Evolutionary conservation across 2,888 invertebrate species (phyloP).

Genomic region (Pollenia labialis): DNA sequence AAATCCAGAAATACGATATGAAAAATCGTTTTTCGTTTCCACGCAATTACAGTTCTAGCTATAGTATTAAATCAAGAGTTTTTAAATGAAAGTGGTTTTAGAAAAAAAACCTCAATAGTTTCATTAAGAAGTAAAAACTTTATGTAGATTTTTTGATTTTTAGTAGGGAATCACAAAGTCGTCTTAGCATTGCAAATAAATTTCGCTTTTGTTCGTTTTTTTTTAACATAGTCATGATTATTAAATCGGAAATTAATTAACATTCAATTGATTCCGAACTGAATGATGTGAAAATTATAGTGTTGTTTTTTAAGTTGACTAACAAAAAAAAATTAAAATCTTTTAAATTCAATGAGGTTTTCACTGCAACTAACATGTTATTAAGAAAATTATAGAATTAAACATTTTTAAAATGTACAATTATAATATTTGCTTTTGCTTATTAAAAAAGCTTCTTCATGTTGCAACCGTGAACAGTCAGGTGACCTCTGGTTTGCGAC

Average conservation of each 20-base stretch:
- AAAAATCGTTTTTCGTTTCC: too few relatives aligned
- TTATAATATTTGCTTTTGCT: not conserved
- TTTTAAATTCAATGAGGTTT: slow-evolving; percentile 47
- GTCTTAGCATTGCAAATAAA: not conserved
- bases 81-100: too few relatives aligned
- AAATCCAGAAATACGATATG: too few relatives aligned
- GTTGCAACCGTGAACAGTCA: not conserved
- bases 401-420: not conserved
- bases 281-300: slow-evolving; percentile 65
- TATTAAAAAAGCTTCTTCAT: not conserved
- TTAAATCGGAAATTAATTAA: slow-evolving; percentile 63
- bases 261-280: slow-evolving; percentile 53
- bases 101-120: too few relatives aligned
- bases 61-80: too few relatives aligned
- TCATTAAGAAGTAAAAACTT: too few relatives aligned
- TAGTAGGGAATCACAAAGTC: not conserved
- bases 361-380: slow-evolving; percentile 1
- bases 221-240: slow-evolving; percentile 61
- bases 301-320: slow-evolving; percentile 15
- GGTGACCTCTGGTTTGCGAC: slow-evolving; percentile 6
- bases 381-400: slow-evolving; percentile 46
- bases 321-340: not conserved
- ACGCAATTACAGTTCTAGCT: too few relatives aligned
- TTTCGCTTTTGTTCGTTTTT: not conserved
- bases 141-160: not conserved